These are phyloP conservation scores for Biston betularia DNA, from an alignment of 2,888 invertebrate species.

Conservation along the genomic window DNA sequence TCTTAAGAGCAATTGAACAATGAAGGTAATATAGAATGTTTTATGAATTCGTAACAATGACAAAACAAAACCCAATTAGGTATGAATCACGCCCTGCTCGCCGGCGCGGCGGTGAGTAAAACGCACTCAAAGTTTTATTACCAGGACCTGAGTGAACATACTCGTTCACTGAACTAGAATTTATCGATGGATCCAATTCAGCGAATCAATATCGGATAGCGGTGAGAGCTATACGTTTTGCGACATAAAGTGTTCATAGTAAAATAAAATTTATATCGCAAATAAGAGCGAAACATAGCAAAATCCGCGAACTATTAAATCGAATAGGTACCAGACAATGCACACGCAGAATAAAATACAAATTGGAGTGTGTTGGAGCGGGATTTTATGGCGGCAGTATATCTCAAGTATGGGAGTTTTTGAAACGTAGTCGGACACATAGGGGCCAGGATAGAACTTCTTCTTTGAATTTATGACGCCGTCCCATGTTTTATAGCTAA, in stretches of 20 bases:
- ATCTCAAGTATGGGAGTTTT: slow-evolving; percentile 46
- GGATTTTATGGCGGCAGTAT: slow-evolving; percentile 65
- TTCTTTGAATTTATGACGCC: slow-evolving; percentile 64
- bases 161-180: slow-evolving; percentile 7
- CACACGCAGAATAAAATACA: slow-evolving; percentile 51
- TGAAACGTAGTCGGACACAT: slow-evolving; percentile 29
- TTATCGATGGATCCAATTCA: slow-evolving; percentile 4
- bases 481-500: slow-evolving; percentile 66
- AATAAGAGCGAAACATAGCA: slow-evolving; percentile 47
- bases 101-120: slow-evolving; percentile 6
- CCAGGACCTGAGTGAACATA: not conserved
- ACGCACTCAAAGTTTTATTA: slow-evolving; percentile 4
- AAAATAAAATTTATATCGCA: slow-evolving; percentile 50
- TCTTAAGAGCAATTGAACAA: not conserved
- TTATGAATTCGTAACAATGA: slow-evolving; percentile 13
- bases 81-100: slow-evolving; percentile 11
- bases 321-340: slow-evolving; percentile 52
- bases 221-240: slow-evolving; percentile 8
- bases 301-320: slow-evolving; percentile 55
- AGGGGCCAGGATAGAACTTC: slow-evolving; percentile 44
- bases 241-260: slow-evolving; percentile 43
- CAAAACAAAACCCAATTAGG: not conserved
- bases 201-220: slow-evolving; percentile 3
- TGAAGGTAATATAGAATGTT: not conserved
- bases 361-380: slow-evolving; percentile 39